phyloP scores from a whole-genome alignment of 2,113 vertebrate genomes.

The Colius striatus region DNA sequence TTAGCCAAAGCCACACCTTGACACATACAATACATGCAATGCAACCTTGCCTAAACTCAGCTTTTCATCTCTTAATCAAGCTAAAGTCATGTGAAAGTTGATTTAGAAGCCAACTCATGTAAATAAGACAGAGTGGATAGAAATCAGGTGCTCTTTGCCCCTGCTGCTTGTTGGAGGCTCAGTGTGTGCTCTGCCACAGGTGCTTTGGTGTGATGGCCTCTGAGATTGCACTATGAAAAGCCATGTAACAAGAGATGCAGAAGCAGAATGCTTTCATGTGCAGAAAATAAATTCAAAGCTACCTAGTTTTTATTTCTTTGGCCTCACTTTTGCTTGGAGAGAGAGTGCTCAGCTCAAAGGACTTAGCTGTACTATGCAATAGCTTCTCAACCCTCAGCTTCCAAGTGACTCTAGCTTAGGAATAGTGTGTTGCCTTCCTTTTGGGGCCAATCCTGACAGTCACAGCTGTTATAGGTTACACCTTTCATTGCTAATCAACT shows the following conservation, averaged over 20 bases:
- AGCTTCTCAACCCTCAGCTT: neutral
- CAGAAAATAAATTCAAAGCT: neutral
- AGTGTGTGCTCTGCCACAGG: rapidly evolving
- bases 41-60: neutral
- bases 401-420: neutral
- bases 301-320: neutral
- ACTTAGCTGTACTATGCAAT: no score
- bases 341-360: rapidly evolving
- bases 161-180: neutral
- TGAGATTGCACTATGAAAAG: neutral
- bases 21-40: no score
- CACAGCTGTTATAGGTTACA: neutral
- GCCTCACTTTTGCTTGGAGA: neutral
- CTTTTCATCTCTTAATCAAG: neutral
- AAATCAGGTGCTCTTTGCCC: neutral
- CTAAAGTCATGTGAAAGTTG: neutral
- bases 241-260: neutral
- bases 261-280: neutral
- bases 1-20: neutral
- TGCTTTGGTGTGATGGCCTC: rapidly evolving
- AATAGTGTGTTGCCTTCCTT: neutral
- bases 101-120: neutral
- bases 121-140: neutral
- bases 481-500: neutral
- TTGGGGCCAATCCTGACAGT: neutral